These are phyloP conservation scores for Cordilura impudica DNA, from an alignment of 2,888 invertebrate species.

Conservation along the genomic window DNA sequence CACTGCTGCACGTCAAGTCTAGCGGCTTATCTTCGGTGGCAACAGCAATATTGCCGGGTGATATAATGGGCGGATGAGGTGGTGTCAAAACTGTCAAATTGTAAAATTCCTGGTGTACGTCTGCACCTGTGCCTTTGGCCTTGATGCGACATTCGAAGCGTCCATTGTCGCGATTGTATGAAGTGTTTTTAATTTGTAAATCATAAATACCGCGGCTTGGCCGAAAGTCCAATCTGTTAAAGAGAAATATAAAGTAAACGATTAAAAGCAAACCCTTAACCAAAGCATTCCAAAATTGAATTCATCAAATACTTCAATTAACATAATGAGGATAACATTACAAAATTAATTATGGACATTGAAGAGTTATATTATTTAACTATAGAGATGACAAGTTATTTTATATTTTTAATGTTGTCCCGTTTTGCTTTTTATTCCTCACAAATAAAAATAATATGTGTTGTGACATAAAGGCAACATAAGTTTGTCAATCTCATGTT, in stretches of 20 bases:
- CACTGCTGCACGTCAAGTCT: conserved; percentile 88
- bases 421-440: too few species aligned
- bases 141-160: conserved; percentile 93
- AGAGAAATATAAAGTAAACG: conserved; percentile 22
- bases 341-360: conserved; percentile 18
- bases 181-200: conserved; percentile 91
- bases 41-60: conserved; percentile 86
- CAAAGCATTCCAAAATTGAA: conserved; percentile 19
- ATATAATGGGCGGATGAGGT: conserved; percentile 88
- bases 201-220: conserved; percentile 91
- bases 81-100: conserved; percentile 90
- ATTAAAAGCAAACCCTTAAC: conserved; percentile 1
- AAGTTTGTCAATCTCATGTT: too few species aligned
- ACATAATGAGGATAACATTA: background rate
- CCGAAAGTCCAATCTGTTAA: conserved; percentile 85
- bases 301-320: background rate
- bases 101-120: conserved; percentile 90
- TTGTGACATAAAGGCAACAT: too few species aligned
- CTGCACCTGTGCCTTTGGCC: conserved; percentile 89
- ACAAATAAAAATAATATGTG: too few species aligned
- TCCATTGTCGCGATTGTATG: conserved; percentile 94
- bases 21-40: conserved; percentile 89
- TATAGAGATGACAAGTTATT: background rate
- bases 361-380: background rate
- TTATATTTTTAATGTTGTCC: background rate